These are phyloP conservation scores for Thunnus albacares DNA, from an alignment of 2,797 vertebrate genomes.

Conservation along the genomic window DNA sequence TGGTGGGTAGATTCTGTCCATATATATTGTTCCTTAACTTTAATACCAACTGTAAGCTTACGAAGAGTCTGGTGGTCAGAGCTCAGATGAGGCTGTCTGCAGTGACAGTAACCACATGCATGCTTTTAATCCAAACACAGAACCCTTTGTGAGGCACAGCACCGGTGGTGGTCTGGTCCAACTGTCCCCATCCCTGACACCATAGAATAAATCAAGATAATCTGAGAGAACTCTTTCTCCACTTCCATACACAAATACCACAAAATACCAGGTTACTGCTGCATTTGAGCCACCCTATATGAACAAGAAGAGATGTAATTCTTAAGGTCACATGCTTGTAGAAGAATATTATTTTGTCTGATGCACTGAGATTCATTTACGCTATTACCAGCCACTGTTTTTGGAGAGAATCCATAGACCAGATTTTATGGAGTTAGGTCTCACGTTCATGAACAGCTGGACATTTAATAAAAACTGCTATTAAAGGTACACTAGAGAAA, in stretches of 20 bases:
- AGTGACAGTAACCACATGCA: slow-evolving; percentile 70
- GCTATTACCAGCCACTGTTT: not conserved
- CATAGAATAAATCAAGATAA: slow-evolving; percentile 49
- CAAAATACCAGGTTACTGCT: slow-evolving; percentile 16
- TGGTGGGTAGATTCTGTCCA: slow-evolving; percentile 7
- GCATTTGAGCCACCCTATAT: not conserved
- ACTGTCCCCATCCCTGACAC: slow-evolving; percentile 40
- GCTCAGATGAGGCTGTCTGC: slow-evolving; percentile 54
- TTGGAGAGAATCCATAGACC: not conserved
- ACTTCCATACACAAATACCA: slow-evolving; percentile 20
- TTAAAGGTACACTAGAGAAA: slow-evolving; percentile 28
- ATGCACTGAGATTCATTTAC: not conserved
- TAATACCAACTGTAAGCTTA: not conserved
- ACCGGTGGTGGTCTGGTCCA: slow-evolving; percentile 54
- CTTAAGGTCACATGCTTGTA: not conserved
- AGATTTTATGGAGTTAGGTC: fast-evolving
- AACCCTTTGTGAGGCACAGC: slow-evolving; percentile 33
- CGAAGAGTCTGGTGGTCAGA: slow-evolving; percentile 38
- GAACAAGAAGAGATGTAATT: not conserved
- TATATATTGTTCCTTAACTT: slow-evolving; percentile 13
- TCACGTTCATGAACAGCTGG: not conserved
- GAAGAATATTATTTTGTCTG: not conserved
- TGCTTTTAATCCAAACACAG: slow-evolving; percentile 71
- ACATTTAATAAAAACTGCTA: slow-evolving; percentile 9
- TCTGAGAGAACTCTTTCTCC: slow-evolving; percentile 13